Evolutionary conservation across 2,113 vertebrate genomes (phyloP), one percentile per base, ranked within the genome.

Genomic region (Leuciscus idus): DNA sequence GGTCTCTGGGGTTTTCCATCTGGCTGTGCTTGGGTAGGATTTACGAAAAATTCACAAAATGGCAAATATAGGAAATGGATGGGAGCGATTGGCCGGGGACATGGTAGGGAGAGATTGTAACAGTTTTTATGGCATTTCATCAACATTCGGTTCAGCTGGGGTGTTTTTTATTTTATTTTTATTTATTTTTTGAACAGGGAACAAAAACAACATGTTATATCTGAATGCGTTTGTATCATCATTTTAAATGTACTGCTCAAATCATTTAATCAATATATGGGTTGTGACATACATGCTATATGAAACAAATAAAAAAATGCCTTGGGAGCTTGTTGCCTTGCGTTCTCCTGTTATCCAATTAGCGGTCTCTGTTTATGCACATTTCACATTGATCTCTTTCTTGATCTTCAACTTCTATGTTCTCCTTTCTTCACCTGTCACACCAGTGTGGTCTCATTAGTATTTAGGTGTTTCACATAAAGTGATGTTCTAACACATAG

Each of bases 1-100:
- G 46, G 33, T 87, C 87, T 76, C 87, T 4, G 52, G 85, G 84
- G 90, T 13, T 87, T 90, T 91, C 88, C 84, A 84, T 85, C 75
- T 72, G 26, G 86, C 68, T 87, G 85, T 55, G 11, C 88, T 73
- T 81, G 75, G 85, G 68, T 89, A 88, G 79, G 86, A 46, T 55
- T 88, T 72, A 89, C 92, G 33, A 92, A 89, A 92, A 86, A 89
- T 91, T 90, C 82, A 92, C 83, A 84, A 89, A 86, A 74, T 21
- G 70, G 81, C 87, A 91, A 89, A 92, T 89, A 87, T 39, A 88
- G 82, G 73, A 88, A 90, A 90, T 88, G 74, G 86, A 86, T 66
- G 66, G 87, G 57, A 82, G 83, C 21, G 55, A 89, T 74, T 82
- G 77, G 79, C 78, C 81, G 26, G 46, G 48, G 80, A 84, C 23